Percentiles rank a stretch among this genome's conserved stretches.
phyloP scores from a whole-genome alignment of 2,888 invertebrate genomes.

The Nipponacmea schrenckii region DNA sequence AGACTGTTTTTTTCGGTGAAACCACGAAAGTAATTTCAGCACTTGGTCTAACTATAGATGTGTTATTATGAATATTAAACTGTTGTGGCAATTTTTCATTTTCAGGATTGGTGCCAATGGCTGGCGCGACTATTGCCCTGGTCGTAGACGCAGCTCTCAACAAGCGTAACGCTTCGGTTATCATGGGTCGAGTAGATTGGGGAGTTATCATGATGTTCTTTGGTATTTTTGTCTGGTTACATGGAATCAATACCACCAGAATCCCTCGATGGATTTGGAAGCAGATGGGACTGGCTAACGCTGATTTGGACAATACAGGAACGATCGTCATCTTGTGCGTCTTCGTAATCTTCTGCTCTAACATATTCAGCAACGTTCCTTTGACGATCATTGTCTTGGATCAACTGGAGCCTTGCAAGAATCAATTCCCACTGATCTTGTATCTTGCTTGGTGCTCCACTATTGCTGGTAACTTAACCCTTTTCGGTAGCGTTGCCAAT shows the following conservation, averaged over 20 bases:
- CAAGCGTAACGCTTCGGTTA: constrained; percentile 16
- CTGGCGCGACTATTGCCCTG: constrained; percentile 30
- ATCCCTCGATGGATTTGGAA: constrained; percentile 35
- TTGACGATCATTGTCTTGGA: constrained; percentile 37
- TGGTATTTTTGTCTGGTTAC: constrained; percentile 39
- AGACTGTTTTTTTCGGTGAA: too few species aligned
- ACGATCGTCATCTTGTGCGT: constrained; percentile 23
- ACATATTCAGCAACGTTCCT: constrained; percentile 42
- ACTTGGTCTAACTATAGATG: too few species aligned
- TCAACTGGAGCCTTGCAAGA: constrained; percentile 32
- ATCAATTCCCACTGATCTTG: constrained; percentile 34
- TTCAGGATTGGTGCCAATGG: constrained; percentile 39
- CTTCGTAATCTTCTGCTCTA: constrained; percentile 36
- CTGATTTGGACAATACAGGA: constrained; percentile 2
- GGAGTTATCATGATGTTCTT: constrained; percentile 38
- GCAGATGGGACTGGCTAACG: constrained; percentile 23
- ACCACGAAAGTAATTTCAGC: too few species aligned
- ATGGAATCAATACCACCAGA: constrained; percentile 36
- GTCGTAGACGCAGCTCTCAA: constrained; percentile 33
- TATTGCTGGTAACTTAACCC: constrained; percentile 40
- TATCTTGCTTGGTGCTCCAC: constrained; percentile 39
- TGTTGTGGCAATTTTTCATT: too few species aligned
- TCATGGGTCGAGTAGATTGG: constrained; percentile 37
- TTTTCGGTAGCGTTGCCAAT: constrained; percentile 41
- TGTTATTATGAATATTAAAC: too few species aligned